Evolutionary conservation across 1,140 invertebrate genomes (phyloP).

Genomic region (Proctacanthus coquilletti): DNA sequence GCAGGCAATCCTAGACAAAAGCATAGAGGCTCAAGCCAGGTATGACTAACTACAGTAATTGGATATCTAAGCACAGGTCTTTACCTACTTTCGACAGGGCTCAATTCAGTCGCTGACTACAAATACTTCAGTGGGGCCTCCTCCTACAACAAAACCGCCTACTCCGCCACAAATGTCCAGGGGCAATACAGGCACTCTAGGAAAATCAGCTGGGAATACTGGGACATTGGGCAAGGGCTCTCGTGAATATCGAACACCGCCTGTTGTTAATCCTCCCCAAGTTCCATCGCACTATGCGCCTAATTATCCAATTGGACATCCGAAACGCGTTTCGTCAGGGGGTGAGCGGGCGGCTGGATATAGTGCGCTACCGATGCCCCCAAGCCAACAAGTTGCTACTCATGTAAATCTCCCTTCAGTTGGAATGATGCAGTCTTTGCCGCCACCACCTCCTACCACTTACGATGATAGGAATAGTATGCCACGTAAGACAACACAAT

Average conservation of each 20-base stretch:
- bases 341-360: conserved; percentile 65
- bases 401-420: conserved; percentile 31
- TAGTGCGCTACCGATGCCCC: conserved; percentile 53
- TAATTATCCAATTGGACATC: conserved; percentile 77
- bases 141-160: conserved; percentile 86
- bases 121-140: conserved; percentile 49
- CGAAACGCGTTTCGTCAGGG: conserved; percentile 36
- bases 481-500: conserved; percentile 76
- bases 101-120: conserved; percentile 25
- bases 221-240: conserved; percentile 54
- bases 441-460: conserved; percentile 43
- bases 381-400: conserved; percentile 43
- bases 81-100: conserved; percentile 7
- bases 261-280: conserved; percentile 86
- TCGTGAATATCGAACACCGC: conserved; percentile 80
- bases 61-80: not conserved
- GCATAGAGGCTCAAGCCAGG: conserved; percentile 44
- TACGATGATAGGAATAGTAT: conserved; percentile 51
- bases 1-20: conserved; percentile 33
- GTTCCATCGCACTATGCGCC: conserved; percentile 90
- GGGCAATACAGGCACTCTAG: conserved; percentile 33
- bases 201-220: conserved; percentile 34
- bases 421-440: conserved; percentile 60
- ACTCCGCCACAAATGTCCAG: conserved; percentile 76
- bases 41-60: not conserved